Evolutionary conservation across 1,140 invertebrate genomes (phyloP), one percentile per base, ranked within the genome.

Genomic region (Drosophila fuyamai): DNA sequence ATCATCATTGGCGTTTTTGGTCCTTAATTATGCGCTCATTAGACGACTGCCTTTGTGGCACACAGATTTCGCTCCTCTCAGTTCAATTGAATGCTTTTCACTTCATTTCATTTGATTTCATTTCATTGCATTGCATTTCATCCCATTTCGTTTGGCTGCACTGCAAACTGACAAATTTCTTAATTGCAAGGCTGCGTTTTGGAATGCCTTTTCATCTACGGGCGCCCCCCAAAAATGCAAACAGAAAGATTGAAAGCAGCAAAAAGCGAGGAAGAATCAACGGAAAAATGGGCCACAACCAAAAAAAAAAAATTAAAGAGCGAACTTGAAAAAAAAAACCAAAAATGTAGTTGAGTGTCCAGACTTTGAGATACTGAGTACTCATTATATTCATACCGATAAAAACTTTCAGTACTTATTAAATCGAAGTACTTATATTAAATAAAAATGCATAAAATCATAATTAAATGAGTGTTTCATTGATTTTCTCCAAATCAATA

Each of bases 61-160:
- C 18, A 55, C 14, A 35, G 46, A 50, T 23, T 57, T 63, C 29
- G 10, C 14, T 13, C n/a, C 18, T 35, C 50, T 29, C 63, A 65
- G 75, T 83, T 83, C 84, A 88, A 89, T 86, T 86, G 84, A 86
- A 89, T 78, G 82, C 82, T 76, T 86, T 85, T 78, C 82, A 86
- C 71, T 86, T 81, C 65, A 75, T 79, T 70, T 55, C 47, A 32
- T 67, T 47, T 67, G 43, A 68, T 56, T 71, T 46, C 32, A 9
- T 48, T 32, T 6, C 46, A 27, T 40, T 51, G 44, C 43, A 36
- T 38, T 60, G 32, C 43, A 51, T 65, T 65, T 50, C 60, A 54
- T 68, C 38, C 32, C 66, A 70, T 67, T 70, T 70, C 47, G 62
- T 36, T 70, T 67, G 63, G 62, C 63, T n/a, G 32, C 65, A 68